phyloP scores from a whole-genome alignment of 2,113 vertebrate genomes.

The Syngnathus scovelli region DNA sequence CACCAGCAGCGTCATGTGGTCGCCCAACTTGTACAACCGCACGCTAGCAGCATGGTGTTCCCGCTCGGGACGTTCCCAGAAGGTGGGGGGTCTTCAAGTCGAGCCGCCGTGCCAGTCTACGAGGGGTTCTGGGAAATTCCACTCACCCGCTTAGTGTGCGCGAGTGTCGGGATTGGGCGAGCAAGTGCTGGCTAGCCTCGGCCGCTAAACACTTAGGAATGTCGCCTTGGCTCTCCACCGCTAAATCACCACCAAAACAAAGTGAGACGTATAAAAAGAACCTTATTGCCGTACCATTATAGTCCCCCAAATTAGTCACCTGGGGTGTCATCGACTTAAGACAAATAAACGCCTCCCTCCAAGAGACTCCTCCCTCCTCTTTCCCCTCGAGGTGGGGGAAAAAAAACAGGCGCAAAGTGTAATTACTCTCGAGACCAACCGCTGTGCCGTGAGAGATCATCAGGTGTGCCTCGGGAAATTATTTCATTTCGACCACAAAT shows the following conservation, averaged over 20 bases:
- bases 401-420: neutral
- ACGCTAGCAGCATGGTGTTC: conserved; percentile 23
- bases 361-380: neutral
- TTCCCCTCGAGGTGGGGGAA: neutral
- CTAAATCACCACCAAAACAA: neutral
- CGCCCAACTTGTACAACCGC: conserved; percentile 12
- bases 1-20: conserved; percentile 29
- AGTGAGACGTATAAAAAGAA: neutral
- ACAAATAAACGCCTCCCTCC: neutral
- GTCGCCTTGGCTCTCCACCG: conserved; percentile 45
- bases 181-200: conserved; percentile 24
- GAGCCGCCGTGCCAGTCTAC: conserved; percentile 58
- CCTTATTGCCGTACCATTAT: neutral
- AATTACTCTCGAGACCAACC: neutral
- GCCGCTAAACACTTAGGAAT: conserved; percentile 54
- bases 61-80: conserved; percentile 42
- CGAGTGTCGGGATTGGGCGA: conserved; percentile 12
- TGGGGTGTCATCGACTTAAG: neutral
- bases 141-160: conserved; percentile 17
- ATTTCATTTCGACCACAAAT: neutral
- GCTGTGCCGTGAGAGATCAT: conserved; percentile 10
- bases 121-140: conserved; percentile 59
- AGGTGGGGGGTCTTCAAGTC: conserved; percentile 17
- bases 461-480: neutral
- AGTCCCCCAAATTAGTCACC: conserved; percentile 3